A percentile compares a stretch with the other conserved stretches of the same genome.
Evolutionary conservation across 1,140 invertebrate species (phyloP).

Genomic region (Portunus trituberculatus): DNA sequence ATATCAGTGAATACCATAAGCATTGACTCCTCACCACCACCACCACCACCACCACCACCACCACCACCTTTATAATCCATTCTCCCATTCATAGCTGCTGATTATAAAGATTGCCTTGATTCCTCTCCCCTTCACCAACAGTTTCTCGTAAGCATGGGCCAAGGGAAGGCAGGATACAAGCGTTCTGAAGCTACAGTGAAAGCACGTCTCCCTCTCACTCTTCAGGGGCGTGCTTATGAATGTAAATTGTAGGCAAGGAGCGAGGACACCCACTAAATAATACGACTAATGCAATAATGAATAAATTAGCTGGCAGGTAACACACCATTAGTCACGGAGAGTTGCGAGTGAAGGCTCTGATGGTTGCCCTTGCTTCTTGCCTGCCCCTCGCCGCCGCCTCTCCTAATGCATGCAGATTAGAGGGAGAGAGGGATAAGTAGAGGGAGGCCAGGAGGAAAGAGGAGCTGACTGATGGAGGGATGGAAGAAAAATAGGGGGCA

Average conservation of each 20-base stretch:
- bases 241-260: neutral
- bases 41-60: too few species aligned
- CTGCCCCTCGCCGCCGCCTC: neutral
- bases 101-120: too few species aligned
- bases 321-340: neutral
- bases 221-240: neutral
- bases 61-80: too few species aligned
- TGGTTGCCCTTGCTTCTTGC: neutral
- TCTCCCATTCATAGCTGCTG: too few species aligned
- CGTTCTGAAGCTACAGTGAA: too few species aligned
- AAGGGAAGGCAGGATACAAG: too few species aligned
- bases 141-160: too few species aligned
- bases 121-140: too few species aligned
- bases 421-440: conserved; percentile 21
- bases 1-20: too few species aligned
- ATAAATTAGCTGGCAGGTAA: neutral
- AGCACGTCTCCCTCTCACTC: neutral
- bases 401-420: neutral
- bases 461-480: neutral
- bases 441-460: neutral
- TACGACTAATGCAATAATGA: neutral
- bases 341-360: neutral
- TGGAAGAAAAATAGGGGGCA: neutral
- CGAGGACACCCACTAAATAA: conserved; percentile 18
- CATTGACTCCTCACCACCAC: too few species aligned